A percentile compares a stretch with the other conserved stretches of the same genome.
Evolutionary conservation across 92 coral and sea anemone species (phyloP).

Genomic region (Epizoanthus stellaris): DNA sequence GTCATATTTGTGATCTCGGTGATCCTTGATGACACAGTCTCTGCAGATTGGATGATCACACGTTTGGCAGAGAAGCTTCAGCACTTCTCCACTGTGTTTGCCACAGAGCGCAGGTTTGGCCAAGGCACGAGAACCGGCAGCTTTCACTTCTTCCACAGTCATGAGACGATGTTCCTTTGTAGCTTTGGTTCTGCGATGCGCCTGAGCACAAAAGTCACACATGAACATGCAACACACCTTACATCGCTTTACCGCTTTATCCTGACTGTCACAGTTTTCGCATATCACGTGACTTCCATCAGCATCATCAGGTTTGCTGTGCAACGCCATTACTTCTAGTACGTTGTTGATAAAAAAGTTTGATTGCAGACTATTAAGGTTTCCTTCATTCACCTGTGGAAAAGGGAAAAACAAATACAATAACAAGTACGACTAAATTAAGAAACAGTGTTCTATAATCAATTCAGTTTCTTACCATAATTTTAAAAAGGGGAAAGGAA

Average conservation of each 20-base stretch:
- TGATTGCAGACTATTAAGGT: slow-evolving; percentile 58
- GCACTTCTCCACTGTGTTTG: slow-evolving; percentile 42
- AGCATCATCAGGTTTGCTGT: too few species aligned
- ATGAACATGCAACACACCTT: too few species aligned
- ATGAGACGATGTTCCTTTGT: slow-evolving; percentile 53
- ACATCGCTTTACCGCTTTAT: slow-evolving; percentile 24
- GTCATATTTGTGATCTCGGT: too few species aligned
- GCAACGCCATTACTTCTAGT: too few species aligned
- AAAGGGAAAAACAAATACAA: neutral
- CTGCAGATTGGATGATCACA: too few species aligned
- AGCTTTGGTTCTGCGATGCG: slow-evolving; percentile 57
- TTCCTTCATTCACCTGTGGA: slow-evolving; percentile 49
- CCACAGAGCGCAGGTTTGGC: slow-evolving; percentile 61
- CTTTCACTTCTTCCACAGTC: slow-evolving; percentile 61
- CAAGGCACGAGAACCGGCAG: slow-evolving; percentile 52
- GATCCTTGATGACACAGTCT: too few species aligned
- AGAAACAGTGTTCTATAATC: neutral
- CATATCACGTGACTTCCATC: slow-evolving; percentile 14
- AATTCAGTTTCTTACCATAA: too few species aligned
- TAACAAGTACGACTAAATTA: neutral
- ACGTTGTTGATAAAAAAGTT: slow-evolving; percentile 63
- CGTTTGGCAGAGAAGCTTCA: too few species aligned
- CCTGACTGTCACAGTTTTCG: slow-evolving; percentile 61
- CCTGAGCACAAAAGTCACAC: slow-evolving; percentile 52
- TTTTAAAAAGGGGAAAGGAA: too few species aligned